Conservation (phyloP, 2,113 vertebrate genomes). For the Pachycephala philippinensis region DNA sequence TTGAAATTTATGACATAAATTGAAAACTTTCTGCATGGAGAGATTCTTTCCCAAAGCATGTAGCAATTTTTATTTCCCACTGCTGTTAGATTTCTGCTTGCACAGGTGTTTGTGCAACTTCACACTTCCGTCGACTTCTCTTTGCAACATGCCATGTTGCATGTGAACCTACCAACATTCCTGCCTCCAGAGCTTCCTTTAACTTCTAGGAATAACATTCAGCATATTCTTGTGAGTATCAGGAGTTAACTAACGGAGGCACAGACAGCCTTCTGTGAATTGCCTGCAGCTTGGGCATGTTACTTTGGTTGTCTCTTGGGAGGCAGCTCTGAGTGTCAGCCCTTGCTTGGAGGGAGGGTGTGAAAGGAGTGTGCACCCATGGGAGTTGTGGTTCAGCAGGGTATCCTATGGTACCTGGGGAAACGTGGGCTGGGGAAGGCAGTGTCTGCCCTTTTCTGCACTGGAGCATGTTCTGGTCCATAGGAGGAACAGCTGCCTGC, state of each 20-base stretch:
- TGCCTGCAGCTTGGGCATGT: accelerated
- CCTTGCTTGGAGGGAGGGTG: background rate
- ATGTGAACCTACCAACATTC: background rate
- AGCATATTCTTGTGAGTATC: background rate
- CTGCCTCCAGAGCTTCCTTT: background rate
- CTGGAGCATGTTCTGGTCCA: background rate
- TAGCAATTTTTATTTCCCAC: background rate
- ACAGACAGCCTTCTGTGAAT: background rate
- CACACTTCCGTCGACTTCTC: background rate
- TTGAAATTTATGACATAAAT: background rate
- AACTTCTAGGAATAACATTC: background rate
- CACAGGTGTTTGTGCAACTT: background rate
- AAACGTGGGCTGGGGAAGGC: background rate
- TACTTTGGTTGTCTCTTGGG: background rate
- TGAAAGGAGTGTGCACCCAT: background rate
- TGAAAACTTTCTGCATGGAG: background rate
- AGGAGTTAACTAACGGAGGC: background rate
- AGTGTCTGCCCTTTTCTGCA: background rate
- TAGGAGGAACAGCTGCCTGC: background rate
- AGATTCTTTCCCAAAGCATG: background rate
- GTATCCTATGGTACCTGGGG: background rate
- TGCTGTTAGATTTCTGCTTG: background rate
- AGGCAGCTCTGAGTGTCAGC: background rate
- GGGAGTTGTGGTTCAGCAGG: background rate
- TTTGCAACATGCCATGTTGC: background rate